Conservation (phyloP, 2,113 vertebrate species). For the Tragelaphus buxtoni region DNA sequence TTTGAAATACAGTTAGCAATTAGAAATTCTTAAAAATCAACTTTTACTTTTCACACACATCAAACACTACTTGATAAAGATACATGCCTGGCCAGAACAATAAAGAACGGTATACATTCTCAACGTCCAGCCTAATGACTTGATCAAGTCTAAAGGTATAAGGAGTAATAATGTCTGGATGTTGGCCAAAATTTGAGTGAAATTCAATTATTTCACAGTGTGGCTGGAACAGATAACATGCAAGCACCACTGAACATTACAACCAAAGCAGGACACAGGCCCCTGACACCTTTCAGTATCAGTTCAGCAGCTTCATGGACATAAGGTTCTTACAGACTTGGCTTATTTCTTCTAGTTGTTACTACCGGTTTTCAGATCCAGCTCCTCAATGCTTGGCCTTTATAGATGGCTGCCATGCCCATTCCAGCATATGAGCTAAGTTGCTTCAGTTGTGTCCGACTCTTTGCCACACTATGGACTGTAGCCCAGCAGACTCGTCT, state of each 20-base stretch:
- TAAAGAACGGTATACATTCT: accelerated
- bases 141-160: background rate
- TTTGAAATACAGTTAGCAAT: background rate
- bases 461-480: background rate
- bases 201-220: background rate
- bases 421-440: background rate
- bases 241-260: too few relatives aligned
- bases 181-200: background rate
- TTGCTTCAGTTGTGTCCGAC: background rate
- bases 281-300: background rate
- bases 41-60: background rate
- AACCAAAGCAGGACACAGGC: accelerated
- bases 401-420: background rate
- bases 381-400: background rate
- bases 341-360: background rate
- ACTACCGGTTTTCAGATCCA: background rate
- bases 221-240: accelerated
- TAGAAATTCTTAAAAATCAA: background rate
- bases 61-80: background rate
- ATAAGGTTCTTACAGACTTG: background rate
- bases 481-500: background rate
- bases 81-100: accelerated
- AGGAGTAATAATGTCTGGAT: too few relatives aligned
- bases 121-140: too few relatives aligned
- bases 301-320: background rate